Evolutionary conservation across 2,888 invertebrate species (phyloP), one percentile per base, ranked within the genome.

Genomic region (Geotrupes spiniger): DNA sequence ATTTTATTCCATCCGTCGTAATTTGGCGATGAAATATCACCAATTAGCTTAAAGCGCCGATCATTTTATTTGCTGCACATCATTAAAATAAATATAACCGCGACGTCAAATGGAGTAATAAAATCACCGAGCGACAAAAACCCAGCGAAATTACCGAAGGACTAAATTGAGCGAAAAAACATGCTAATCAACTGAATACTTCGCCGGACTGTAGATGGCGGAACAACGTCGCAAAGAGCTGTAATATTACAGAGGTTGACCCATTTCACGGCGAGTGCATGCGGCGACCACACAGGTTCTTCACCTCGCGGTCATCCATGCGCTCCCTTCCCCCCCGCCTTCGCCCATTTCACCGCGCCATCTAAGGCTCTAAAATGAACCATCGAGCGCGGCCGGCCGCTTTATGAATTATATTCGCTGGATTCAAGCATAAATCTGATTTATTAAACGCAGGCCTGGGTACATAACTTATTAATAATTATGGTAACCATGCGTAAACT

Each of bases 221-320:
- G 41, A 46, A 42, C 25, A 42, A 38, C 26, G 29, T 25, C 29
- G 26, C 41, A 26, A 36, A 46, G 51, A 46, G 6, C 6, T 6
- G 46, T 51, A 46, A 51, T 53, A 57, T 59, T 57, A 58, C 58
- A 54, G 59, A 57, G 49, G 59, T 61, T 61, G 60, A 61, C 60
- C 60, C 59, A 61, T 61, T 61, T 61, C 59, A 61, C 58, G 59
- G 58, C 54, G 55, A 61, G 51, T 59, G 58, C 56, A 57, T 59
- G 56, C 54, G 48, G 62, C 59, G 59, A 60, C 61, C 59, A 59
- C 62, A 62, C 63, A 63, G 63, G 63, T 63, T 63, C 63, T 63
- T 63, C 62, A 63, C 63, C 63, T 63, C 62, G 60, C 57, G 58
- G 57, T 57, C 60, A 61, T 58, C 61, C 58, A 52, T 56, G 54